phyloP scores from a whole-genome alignment of 2,797 vertebrate genomes.

The Macrochelys suwanniensis region DNA sequence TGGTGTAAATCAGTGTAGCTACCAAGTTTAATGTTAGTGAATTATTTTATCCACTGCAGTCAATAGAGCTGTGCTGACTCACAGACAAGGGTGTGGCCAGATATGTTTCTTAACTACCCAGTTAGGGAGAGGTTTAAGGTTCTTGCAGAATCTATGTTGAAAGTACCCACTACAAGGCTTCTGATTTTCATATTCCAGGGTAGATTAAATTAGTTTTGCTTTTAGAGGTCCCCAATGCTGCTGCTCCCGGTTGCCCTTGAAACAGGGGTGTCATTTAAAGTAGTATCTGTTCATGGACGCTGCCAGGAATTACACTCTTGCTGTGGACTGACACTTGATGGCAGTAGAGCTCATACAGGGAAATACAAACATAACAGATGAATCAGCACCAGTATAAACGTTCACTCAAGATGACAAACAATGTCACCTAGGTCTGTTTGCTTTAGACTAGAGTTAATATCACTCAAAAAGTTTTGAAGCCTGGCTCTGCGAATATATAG shows the following conservation, averaged over 20 bases:
- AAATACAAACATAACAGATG: rapidly evolving
- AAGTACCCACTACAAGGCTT: not conserved
- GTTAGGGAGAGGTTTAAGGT: rapidly evolving
- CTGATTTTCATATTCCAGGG: rapidly evolving
- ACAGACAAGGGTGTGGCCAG: not conserved
- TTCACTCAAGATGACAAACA: rapidly evolving
- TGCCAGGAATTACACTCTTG: not conserved
- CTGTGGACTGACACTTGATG: conserved; percentile 8
- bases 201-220: not conserved
- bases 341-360: not conserved
- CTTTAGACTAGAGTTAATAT: not conserved
- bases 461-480: not conserved
- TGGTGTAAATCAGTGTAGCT: not conserved
- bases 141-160: not conserved
- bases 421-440: not conserved
- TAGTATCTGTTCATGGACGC: rapidly evolving
- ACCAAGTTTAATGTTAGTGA: not conserved
- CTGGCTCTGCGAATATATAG: not conserved
- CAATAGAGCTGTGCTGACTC: not conserved
- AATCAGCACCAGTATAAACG: conserved; percentile 23
- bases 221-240: not conserved
- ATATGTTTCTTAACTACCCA: rapidly evolving
- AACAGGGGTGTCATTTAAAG: rapidly evolving
- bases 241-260: not conserved
- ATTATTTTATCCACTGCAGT: not conserved